Evolutionary conservation across 2,113 vertebrate genomes (phyloP).

Genomic region (Arothron firmamentum): DNA sequence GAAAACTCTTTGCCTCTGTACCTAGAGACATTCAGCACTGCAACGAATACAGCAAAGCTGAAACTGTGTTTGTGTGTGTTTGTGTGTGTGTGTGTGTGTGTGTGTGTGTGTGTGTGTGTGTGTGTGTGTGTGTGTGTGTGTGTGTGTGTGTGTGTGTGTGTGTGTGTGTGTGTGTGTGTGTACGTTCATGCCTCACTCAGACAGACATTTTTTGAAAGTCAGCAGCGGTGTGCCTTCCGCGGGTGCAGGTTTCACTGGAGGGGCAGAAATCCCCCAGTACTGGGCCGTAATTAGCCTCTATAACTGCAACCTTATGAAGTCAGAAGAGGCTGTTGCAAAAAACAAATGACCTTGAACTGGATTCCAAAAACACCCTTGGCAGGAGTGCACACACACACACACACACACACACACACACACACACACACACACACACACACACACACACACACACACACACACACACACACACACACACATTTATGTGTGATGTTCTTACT

Average conservation of each 20-base stretch:
- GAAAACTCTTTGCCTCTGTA: conserved; percentile 71
- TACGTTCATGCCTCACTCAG: conserved; percentile 36
- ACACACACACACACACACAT: not conserved
- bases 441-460: not conserved
- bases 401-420: not conserved
- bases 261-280: conserved; percentile 61
- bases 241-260: conserved; percentile 47
- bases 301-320: conserved; percentile 55
- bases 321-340: conserved; percentile 46
- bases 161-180: conserved; percentile 27
- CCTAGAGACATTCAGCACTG: conserved; percentile 68
- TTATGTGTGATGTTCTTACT: too few species aligned
- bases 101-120: conserved; percentile 9
- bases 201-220: conserved; percentile 61
- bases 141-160: conserved; percentile 7
- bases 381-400: not conserved
- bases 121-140: conserved; percentile 28
- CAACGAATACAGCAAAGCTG: conserved; percentile 40
- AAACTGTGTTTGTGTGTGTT: conserved; percentile 8
- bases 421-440: not conserved
- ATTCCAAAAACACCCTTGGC: conserved; percentile 48
- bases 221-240: conserved; percentile 54
- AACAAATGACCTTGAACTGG: conserved; percentile 67
- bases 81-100: conserved; percentile 25
- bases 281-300: conserved; percentile 65